Base-by-base conservation (phyloP, 2,797 vertebrate genomes). In the Merluccius polli region DNA sequence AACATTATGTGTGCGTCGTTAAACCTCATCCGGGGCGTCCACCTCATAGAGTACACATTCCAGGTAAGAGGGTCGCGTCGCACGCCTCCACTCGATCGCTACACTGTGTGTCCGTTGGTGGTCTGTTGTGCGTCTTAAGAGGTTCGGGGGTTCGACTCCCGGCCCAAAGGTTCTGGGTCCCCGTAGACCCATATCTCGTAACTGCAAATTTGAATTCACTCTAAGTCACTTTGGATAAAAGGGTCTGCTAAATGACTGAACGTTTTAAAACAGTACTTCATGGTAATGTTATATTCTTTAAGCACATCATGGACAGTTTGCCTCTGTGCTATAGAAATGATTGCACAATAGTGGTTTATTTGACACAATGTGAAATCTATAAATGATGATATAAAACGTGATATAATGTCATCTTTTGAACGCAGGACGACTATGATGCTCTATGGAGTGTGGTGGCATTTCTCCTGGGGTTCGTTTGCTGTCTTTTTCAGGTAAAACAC, bases 1-100 rank as follows among this genome's bases (percentile, higher is more conserved):
- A 99, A 97, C 91, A 99, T 99, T 89, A 93, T 98, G 96, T 99
- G 98, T 76, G 95, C 95, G 0, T 95, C 97, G 31, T 88, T 99
- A 87, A 98, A 98, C 81, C 92, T 99, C 75, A 96, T 98, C 79
- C 95, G 98, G 4, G 97, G 96, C 0, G 93, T 98, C 77, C 98
- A 99, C 86, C 95, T 98, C 0, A 93, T 95, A 3, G 98, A 98
- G 73, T 89, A 97, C 87, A 96, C 96, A 3, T 93, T 98, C 73
- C 96, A 98, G 97, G 97, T 98, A 94, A n/a, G 13, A 69, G 67
- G 13, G 31, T 15, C 6, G 7, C 59, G 27, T 18, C 4, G n/a
- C n/a, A 59, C 9, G 21, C 15, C 41, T 48, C 5, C 1, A 48
- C 2, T 65, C 1, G 0, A 65, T 27, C 59, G 12, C 9, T 27